A percentile compares a stretch with the other conserved stretches of the same genome.
Conservation (phyloP, 2,113 vertebrate genomes). For the Lepisosteus osseus region DNA sequence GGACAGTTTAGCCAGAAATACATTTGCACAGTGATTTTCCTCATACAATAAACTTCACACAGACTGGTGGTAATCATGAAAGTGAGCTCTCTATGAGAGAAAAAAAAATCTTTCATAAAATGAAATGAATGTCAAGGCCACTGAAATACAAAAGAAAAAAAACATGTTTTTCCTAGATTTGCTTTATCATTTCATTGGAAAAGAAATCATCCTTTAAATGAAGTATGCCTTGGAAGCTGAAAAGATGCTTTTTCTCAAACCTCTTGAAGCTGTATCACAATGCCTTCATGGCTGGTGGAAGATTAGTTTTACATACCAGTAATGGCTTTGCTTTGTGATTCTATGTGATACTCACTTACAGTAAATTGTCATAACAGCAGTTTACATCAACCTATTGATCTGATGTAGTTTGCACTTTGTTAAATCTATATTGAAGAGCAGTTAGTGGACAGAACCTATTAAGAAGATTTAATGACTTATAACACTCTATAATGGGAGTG, state of each 20-base stretch:
- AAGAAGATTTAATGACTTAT: not conserved
- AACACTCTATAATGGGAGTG: not conserved
- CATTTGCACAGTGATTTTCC: too few species aligned
- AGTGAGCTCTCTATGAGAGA: too few species aligned
- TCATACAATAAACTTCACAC: too few species aligned
- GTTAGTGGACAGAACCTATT: not conserved
- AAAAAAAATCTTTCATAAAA: too few species aligned
- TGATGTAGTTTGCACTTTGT: not conserved
- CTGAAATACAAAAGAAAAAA: too few species aligned
- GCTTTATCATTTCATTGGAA: too few species aligned
- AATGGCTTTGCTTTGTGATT: slow-evolving; percentile 9
- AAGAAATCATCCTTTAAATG: not conserved
- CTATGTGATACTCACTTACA: slow-evolving; percentile 5
- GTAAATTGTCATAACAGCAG: not conserved
- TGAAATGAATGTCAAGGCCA: too few species aligned
- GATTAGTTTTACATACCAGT: slow-evolving; percentile 1
- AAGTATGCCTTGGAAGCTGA: not conserved
- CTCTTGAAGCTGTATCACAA: not conserved
- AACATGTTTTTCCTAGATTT: too few species aligned
- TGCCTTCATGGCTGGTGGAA: not conserved
- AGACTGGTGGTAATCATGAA: too few species aligned
- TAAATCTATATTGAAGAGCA: not conserved
- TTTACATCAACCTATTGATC: slow-evolving; percentile 1
- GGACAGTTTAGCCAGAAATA: too few species aligned
- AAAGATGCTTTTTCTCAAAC: not conserved